These are phyloP conservation scores for Raja brachyura DNA, from an alignment of 2,113 vertebrate genomes.

Conservation along the genomic window DNA sequence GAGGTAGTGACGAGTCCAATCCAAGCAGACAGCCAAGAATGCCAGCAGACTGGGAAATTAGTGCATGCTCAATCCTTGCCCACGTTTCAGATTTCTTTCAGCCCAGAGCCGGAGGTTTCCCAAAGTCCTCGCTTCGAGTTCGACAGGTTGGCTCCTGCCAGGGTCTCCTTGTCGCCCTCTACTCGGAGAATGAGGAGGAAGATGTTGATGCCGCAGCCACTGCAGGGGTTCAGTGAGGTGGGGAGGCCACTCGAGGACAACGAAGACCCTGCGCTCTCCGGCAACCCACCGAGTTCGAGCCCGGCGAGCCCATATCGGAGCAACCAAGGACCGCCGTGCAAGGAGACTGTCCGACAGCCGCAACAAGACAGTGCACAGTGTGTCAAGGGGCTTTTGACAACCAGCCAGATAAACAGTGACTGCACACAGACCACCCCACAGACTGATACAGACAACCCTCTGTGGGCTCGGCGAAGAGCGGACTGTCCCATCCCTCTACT, in stretches of 20 bases:
- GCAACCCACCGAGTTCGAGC: background rate
- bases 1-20: background rate
- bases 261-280: background rate
- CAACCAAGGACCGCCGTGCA: background rate
- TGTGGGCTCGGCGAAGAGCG: background rate
- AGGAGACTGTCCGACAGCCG: background rate
- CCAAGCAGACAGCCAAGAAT: background rate
- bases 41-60: no score
- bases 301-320: no score
- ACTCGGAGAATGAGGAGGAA: constrained; percentile 66
- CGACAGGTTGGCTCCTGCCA: constrained; percentile 64
- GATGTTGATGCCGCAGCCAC: constrained; percentile 44
- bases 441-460: background rate
- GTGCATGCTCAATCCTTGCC: background rate
- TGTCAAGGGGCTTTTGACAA: background rate
- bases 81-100: background rate
- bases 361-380: background rate
- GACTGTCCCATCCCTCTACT: background rate
- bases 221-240: constrained; percentile 45
- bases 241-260: background rate
- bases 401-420: background rate
- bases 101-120: background rate
- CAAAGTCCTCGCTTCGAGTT: constrained; percentile 61
- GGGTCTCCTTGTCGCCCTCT: constrained; percentile 79
- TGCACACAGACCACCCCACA: background rate